phyloP scores from a whole-genome alignment of 2,888 invertebrate genomes.

The Rhaphigaster nebulosa region DNA sequence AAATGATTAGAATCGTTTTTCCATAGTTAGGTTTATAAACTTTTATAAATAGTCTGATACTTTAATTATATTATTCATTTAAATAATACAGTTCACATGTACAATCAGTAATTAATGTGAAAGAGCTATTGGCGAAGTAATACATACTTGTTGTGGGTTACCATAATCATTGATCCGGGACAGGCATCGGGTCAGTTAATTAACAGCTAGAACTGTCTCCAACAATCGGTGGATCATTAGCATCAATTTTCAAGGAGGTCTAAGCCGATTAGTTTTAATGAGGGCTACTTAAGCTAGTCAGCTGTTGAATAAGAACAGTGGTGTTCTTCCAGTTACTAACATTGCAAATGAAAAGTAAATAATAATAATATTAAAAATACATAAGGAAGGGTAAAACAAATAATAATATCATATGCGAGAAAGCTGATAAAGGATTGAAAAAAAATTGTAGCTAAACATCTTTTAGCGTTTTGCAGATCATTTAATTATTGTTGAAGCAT shows the following conservation, averaged over 20 bases:
- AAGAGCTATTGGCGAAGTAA: background rate
- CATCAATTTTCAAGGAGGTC: background rate
- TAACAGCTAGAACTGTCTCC: background rate
- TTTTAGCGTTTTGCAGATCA: too few relatives aligned
- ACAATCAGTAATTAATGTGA: background rate
- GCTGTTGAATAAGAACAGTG: background rate
- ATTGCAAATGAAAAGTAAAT: too few relatives aligned
- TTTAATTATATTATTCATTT: background rate
- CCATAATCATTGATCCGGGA: background rate
- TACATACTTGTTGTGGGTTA: background rate
- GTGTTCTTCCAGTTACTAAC: too few relatives aligned
- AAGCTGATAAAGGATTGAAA: too few relatives aligned
- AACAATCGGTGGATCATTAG: background rate
- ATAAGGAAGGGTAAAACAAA: too few relatives aligned
- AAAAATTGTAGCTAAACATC: too few relatives aligned
- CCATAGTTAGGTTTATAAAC: too few relatives aligned
- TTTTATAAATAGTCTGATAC: background rate
- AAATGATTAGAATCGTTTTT: too few relatives aligned
- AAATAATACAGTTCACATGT: background rate
- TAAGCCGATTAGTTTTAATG: background rate
- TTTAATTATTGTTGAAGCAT: too few relatives aligned
- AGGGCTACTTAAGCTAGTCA: background rate
- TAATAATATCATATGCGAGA: too few relatives aligned
- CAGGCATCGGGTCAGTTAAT: background rate
- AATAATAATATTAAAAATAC: too few relatives aligned